Base-by-base conservation (phyloP, 2,888 invertebrate genomes). In the Eilema griseolum region DNA sequence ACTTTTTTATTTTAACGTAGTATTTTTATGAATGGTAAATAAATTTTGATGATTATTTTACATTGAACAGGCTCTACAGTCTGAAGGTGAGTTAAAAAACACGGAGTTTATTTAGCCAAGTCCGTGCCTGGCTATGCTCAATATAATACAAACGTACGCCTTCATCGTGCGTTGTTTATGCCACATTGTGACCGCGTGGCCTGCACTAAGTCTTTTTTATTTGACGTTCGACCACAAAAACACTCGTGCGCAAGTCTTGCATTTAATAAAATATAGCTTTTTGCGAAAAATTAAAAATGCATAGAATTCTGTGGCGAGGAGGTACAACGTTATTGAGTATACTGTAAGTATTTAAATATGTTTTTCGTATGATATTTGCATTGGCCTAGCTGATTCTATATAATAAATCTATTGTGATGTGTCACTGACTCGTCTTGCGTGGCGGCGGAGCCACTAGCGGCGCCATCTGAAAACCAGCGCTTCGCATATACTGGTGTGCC, bases 151-250 rank as follows among this genome's bases (percentile, higher is more conserved):
- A 67, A 69, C n/a, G 64, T 67, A 73, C 71, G 71, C 33, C 16
- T 66, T 80, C 66, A 74, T 72, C 56, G 69, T 59, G 52, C 61
- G 61, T 74, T 75, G 71, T 85, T 84, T 83, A 85, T 84, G 74
- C 28, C 65, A 70, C 75, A 84, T 84, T 85, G 79, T 84, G 63
- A 33, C 75, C 73, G 67, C 68, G 67, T 33, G 68, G 33, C 24
- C 56, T 26, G 68, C 16, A 0, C 28, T 64, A 11, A n/a, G 33
- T 59, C 12, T 20, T 62, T 77, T 79, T 75, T 83, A 81, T 77
- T 75, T 74, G 75, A 76, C 69, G 56, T 76, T 74, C 65, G 63
- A 28, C 60, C 67, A 65, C 41, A 72, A 71, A 68, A 71, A 57
- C 23, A 59, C 57, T 59, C 57, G 2, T 24, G 23, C 57, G 65